Conservation (phyloP, 2,797 vertebrate genomes). For the Tapera naevia region DNA sequence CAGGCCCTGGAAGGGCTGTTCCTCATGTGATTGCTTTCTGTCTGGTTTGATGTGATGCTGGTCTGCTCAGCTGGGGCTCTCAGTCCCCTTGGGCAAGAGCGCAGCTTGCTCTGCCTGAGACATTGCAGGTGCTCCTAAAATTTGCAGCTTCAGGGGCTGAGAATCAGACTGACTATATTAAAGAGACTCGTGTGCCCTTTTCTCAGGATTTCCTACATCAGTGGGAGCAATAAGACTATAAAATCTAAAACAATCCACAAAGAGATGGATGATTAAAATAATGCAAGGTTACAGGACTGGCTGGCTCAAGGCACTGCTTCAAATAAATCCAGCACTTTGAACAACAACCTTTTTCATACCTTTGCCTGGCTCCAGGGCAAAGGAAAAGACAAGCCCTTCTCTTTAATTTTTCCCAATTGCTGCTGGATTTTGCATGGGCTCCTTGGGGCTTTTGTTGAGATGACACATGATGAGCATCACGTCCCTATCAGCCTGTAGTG, state of each 20-base stretch:
- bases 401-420: not conserved
- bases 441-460: not conserved
- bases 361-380: not conserved
- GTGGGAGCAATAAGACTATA: not conserved
- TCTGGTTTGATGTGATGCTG: not conserved
- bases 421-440: not conserved
- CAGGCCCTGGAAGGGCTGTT: not conserved
- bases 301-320: not conserved
- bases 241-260: not conserved
- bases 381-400: not conserved
- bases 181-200: not conserved
- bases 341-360: not conserved
- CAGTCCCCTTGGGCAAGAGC: not conserved
- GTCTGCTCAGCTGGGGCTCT: not conserved
- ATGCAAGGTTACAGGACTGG: not conserved
- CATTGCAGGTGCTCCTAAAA: not conserved
- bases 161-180: not conserved
- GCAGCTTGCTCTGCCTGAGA: not conserved
- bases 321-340: not conserved
- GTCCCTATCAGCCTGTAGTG: not conserved
- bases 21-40: not conserved
- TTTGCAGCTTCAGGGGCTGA: not conserved
- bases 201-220: not conserved
- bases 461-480: fast-evolving
- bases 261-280: slow-evolving; percentile 16